phyloP scores from a whole-genome alignment of 2,888 invertebrate species.

The Frankliniella intonsa region DNA sequence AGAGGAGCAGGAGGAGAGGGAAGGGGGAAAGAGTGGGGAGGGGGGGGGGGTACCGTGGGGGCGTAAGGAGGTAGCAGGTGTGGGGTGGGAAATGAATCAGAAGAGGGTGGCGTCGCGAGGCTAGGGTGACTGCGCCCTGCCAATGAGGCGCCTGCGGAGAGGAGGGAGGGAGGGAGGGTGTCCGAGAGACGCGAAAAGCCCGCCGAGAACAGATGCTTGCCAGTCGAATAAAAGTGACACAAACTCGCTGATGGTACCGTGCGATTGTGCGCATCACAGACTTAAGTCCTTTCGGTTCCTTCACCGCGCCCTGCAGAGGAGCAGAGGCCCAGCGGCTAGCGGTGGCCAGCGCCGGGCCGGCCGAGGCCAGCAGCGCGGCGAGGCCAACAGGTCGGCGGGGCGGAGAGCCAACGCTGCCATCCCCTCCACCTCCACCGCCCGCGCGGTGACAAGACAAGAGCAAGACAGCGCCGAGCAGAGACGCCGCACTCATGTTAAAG shows the following conservation, averaged over 20 bases:
- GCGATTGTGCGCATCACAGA: neutral
- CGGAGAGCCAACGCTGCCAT: neutral
- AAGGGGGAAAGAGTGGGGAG: neutral
- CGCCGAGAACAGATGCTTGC: too few relatives aligned
- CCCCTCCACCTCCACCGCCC: neutral
- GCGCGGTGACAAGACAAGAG: neutral
- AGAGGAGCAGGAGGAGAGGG: neutral
- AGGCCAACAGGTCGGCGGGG: neutral
- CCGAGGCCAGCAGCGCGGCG: too few relatives aligned
- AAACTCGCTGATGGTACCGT: neutral
- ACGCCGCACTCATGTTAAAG: too few relatives aligned
- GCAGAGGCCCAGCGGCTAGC: too few relatives aligned
- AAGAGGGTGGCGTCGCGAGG: neutral
- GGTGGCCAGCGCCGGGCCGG: too few relatives aligned
- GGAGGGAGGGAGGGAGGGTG: neutral
- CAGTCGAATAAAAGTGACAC: neutral
- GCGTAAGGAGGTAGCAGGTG: neutral
- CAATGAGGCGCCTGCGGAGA: neutral
- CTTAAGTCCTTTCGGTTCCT: too few relatives aligned
- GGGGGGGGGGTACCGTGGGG: neutral
- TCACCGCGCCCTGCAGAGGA: too few relatives aligned
- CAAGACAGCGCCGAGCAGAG: too few relatives aligned
- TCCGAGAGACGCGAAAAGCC: too few relatives aligned
- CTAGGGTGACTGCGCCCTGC: too few relatives aligned
- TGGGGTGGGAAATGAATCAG: constrained; percentile 1